Evolutionary conservation across 1,140 invertebrate genomes (phyloP), one percentile per base, ranked within the genome.

Genomic region (Drosophila bocqueti): DNA sequence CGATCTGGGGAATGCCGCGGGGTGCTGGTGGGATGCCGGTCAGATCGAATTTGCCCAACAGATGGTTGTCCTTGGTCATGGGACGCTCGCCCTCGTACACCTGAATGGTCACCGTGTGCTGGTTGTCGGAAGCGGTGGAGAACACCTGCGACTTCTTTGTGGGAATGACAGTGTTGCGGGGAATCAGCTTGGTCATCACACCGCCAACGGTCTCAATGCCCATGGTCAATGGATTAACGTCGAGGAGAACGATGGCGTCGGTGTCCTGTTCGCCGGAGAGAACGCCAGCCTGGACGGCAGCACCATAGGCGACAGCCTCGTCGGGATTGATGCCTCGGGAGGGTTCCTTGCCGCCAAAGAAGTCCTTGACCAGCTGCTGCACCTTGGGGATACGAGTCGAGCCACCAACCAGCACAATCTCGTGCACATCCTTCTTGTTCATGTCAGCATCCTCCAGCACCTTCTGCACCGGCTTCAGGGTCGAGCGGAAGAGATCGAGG

Each of bases 61-160:
- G 94, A 94, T 99, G 98, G 93, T 99, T 99, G 93, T 99, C 99
- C 94, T 99, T 99, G 69, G 99, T 99, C 99, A 99, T 99, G 34
- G 99, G 98, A 92, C 99, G 96, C 94, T 99, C 99, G 91, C 99
- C 98, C 94, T 99, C 98, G 93, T 96, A 99, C 0, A 99, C 98
- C 94, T 99, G 98, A 93, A 99, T 99, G 43, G 98, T 99, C 9
- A 99, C 99, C 24, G 98, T 99, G 93, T 99, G 98, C 93, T 99
- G 99, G 93, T 99, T 99, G 92, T 99, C 99, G 18, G 98, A 98
- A 47, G 99, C 99, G 11, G 99, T 99, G 1, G 98, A 99, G 96
- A 99, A 99, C 83, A 99, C 98, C 93, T 99, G 99, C 7, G 98
- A 99, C 93, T 99, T 99, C 94, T 99, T 99, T n/a, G 99, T 99